Evolutionary conservation across 2,888 invertebrate species (phyloP), one percentile per base, ranked within the genome.

Genomic region (Erpobdella octoculata): DNA sequence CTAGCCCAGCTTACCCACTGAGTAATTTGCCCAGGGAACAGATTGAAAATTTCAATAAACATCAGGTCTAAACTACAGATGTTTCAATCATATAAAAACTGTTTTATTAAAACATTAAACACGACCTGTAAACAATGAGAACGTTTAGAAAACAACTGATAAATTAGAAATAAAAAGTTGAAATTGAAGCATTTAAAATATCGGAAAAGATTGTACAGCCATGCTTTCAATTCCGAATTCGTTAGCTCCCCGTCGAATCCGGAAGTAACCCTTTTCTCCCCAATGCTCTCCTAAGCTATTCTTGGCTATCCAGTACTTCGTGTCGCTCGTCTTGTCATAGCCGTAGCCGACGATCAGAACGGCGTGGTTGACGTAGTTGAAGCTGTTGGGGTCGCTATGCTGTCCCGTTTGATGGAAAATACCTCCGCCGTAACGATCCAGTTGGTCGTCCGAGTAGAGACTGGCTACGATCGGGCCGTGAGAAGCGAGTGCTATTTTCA

Each of bases 261-360:
- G 77, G 79, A 83, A 83, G 74, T 77, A 83, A 0, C 83, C 83
- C 5, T 78, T 71, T 74, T 83, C 78, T 35, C 82, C 83, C 83
- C 83, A 83, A 0, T 25, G 12, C 4, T 73, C 64, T 4, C 83
- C 82, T 83, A 83, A 84, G 71, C 81, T 82, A 76, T 84, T 84
- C 76, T 83, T 83, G 5, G 83, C 81, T 25, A 79, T 80, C 82
- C 84, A 84, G 75, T 78, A 85, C 59, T 81, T 79, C 48, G 80
- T 77, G 8, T 81, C 81, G 5, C 78, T 77, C 18, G 70, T 74
- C 33, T 77, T 65, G 36, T 84, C 84, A 0, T 74, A 78, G 0
- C 85, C 85, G 76, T 85, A 86, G 2, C 85, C 85, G 15, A 85
- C 85, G 33, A 85, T 73, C 31, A 85, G 77, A 2, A 86, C 85